These are phyloP conservation scores for Meghimatium bilineatum DNA, from an alignment of 2,888 invertebrate genomes.

Conservation along the genomic window DNA sequence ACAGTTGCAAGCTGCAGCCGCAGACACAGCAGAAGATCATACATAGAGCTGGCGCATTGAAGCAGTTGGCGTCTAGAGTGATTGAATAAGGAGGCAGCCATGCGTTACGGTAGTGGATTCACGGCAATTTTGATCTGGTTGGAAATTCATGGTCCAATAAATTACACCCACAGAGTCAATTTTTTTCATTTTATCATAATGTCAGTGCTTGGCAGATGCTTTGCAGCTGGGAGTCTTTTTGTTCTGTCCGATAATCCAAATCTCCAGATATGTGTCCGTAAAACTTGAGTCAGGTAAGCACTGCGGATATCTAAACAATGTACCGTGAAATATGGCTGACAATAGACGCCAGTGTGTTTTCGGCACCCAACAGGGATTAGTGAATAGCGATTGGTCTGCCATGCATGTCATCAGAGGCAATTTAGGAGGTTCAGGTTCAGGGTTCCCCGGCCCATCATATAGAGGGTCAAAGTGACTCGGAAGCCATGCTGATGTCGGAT, in stretches of 20 bases:
- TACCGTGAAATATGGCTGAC: too few species aligned
- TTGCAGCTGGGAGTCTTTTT: background rate
- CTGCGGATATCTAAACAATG: too few species aligned
- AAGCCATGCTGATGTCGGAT: too few species aligned
- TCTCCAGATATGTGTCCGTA: too few species aligned
- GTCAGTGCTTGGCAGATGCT: background rate
- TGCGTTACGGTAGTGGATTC: background rate
- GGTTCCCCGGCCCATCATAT: too few species aligned
- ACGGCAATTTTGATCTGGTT: background rate
- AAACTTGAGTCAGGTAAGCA: too few species aligned
- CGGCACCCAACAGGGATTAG: too few species aligned
- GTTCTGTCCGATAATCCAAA: background rate
- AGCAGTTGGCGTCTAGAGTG: background rate
- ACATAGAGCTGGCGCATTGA: background rate
- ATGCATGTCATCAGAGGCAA: too few species aligned
- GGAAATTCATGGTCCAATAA: background rate
- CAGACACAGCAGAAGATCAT: background rate
- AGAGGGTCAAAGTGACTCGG: too few species aligned
- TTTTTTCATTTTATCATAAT: background rate
- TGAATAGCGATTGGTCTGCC: too few species aligned
- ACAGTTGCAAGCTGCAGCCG: background rate
- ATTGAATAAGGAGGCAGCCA: conserved; percentile 4
- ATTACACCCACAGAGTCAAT: background rate
- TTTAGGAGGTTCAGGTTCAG: too few species aligned
- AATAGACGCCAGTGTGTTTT: too few species aligned